A percentile compares a stretch with the other conserved stretches of the same genome.
Conservation (phyloP, 1,140 invertebrate genomes). For the Saccostrea cuccullata region DNA sequence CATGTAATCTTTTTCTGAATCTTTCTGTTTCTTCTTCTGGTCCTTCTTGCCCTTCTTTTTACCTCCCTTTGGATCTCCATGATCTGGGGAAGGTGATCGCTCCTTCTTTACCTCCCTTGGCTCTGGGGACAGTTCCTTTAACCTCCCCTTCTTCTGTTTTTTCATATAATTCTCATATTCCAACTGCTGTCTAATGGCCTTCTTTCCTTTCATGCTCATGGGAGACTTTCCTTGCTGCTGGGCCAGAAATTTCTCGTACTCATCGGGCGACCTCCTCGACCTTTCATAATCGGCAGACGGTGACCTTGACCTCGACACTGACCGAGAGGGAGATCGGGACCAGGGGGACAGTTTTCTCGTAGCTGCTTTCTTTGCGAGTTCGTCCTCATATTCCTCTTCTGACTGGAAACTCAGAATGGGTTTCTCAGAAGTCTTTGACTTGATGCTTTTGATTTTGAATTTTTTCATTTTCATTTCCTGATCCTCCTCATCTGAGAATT, state of each 20-base stretch:
- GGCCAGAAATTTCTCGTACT: constrained; percentile 7
- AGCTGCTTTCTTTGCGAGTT: constrained; percentile 46
- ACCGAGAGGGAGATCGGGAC: constrained; percentile 48
- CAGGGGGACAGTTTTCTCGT: constrained; percentile 37
- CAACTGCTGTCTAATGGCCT: constrained; percentile 23
- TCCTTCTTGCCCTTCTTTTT: constrained; percentile 53
- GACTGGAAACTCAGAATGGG: constrained; percentile 56
- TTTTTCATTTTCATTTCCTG: constrained; percentile 50
- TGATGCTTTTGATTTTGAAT: constrained; percentile 45
- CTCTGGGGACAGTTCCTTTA: constrained; percentile 52
- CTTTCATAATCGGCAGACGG: constrained; percentile 48
- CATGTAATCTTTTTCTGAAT: constrained; percentile 44
- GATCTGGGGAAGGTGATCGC: constrained; percentile 39
- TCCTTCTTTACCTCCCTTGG: constrained; percentile 11
- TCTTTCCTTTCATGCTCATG: constrained; percentile 45
- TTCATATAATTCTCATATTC: constrained; percentile 27
- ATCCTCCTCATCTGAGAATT: constrained; percentile 55
- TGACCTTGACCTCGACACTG: constrained; percentile 56
- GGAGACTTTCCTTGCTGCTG: constrained; percentile 10
- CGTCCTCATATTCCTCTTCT: constrained; percentile 54
- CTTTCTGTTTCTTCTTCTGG: constrained; percentile 8
- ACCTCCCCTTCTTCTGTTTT: constrained; percentile 54
- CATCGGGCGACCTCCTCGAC: constrained; percentile 49
- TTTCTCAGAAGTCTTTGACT: constrained; percentile 48
- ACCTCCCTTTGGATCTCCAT: constrained; percentile 38